These are phyloP conservation scores for Pagetopsis macropterus DNA, from an alignment of 2,797 vertebrate genomes.

Conservation along the genomic window DNA sequence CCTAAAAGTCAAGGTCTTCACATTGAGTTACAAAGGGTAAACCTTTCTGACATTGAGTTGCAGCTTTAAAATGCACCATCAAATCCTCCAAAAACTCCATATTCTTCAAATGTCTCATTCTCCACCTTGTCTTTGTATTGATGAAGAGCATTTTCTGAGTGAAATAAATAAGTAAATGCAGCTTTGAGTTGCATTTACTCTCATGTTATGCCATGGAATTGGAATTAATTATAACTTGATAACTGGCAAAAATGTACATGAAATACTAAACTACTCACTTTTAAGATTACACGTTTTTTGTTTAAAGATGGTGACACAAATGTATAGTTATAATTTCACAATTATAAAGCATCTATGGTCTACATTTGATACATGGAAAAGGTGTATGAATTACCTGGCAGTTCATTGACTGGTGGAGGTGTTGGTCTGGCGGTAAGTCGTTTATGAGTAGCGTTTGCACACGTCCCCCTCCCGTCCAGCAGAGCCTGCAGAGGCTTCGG, in stretches of 20 bases:
- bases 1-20: constrained; percentile 1
- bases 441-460: constrained; percentile 79
- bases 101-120: not conserved
- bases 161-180: not conserved
- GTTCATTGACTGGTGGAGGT: constrained; percentile 70
- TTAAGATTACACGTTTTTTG: not conserved
- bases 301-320: not conserved
- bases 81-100: not conserved
- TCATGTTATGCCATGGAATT: not conserved
- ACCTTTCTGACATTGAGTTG: not conserved
- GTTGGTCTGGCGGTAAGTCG: constrained; percentile 54
- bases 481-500: constrained; percentile 89
- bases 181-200: not conserved
- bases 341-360: not conserved
- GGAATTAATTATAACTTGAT: not conserved
- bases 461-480: constrained; percentile 89
- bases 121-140: not conserved
- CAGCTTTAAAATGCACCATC: not conserved
- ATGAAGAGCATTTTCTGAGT: not conserved
- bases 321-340: not conserved
- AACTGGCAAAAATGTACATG: not conserved
- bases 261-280: too few relatives aligned
- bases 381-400: constrained; percentile 73
- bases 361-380: not conserved
- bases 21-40: not conserved